Base-by-base conservation (phyloP, 2,113 vertebrate species). In the Daubentonia madagascariensis region DNA sequence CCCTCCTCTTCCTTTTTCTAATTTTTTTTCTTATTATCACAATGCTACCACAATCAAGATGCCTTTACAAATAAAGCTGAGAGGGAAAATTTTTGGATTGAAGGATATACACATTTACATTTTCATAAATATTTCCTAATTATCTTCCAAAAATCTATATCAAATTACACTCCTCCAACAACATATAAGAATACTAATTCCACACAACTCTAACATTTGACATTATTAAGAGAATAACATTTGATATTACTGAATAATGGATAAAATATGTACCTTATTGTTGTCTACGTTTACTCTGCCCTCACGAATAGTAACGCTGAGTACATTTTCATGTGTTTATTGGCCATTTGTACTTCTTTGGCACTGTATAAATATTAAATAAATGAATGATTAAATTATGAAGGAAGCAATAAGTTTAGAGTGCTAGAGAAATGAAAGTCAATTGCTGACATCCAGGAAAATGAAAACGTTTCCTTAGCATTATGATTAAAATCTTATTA, bases 311-410 rank as follows among this genome's bases (percentile, higher is more conserved):
- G 73, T 73, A 91, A 96, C 72, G 30, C 48, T 73, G 40, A 85
- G 23, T 22, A 72, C 94, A 59, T 89, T 86, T 72, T 85, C 45
- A 59, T 61, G 25, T 70, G 68, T 95, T 91, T 91, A 86, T 95
- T 94, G 86, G 78, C 12, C 25, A 73, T 86, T 89, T 86, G 59
- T 90, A 67, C 57, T 87, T 95, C 30, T 28, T 86, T 86, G 54
- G 78, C 52, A 92, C 79, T 84, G 23, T 79, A 68, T 94, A 96
- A 81, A 92, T 96, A 94, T 83, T 89, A 91, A 87, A 90, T 96
- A 96, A 97, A 85, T n/a, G 10, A 92, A 89, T 96, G 73, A 97
- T 94, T 95, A 96, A 97, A 87, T 92, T 86, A 89, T 68, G 65
- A 96, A 83, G 67, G 54, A 91, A 97, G 23, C 43, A 89, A 72